Base-by-base conservation (phyloP, 1,140 invertebrate genomes). In the Globodera rostochiensis region DNA sequence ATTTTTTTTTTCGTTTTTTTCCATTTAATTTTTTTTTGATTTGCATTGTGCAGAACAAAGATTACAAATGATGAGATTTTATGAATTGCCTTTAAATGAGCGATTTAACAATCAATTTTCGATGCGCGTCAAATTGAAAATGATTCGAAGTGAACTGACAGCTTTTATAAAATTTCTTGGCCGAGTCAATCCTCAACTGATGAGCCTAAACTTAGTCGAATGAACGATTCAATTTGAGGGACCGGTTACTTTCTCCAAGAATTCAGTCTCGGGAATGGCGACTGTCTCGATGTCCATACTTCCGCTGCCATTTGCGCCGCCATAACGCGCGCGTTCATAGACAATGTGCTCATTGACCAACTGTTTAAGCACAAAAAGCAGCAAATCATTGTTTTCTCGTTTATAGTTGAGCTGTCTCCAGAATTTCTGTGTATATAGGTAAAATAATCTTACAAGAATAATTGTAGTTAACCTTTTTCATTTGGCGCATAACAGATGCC, bases 281-380 rank as follows among this genome's bases (percentile, higher is more conserved):
- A 98, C 93, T 6, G 74, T 84, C 47, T 91, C 90, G 69, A 90
- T 87, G 19, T 82, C 80, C 1, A 91, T 92, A 36, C 93, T 92
- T 92, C 53, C 74, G 81, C 92, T 91, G 5, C 93, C 94, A 45
- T 15, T 45, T 21, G 46, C 77, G 46, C 75, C 57, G 13, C 74
- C 77, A 13, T 80, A 21, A 13, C 85, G 80, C 15, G 83, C 77
- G 13, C 94, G 92, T 89, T 96, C 93, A 88, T 95, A 98, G 1
- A 94, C 92, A 73, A 96, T 91, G 88, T 96, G 94, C 89, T 99
- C 96, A 84, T 95, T 93, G 0, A 96, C 94, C 79, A 98, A 92
- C 90, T 98, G 96, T 66, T 96, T 94, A 11, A 99, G 92, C 82
- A 98, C 94, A 90, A 97, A 99, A 88, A 98, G 95, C 0, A 99